Conservation (phyloP, 1,140 invertebrate species). For the Cyrtorhinus lividipennis region DNA sequence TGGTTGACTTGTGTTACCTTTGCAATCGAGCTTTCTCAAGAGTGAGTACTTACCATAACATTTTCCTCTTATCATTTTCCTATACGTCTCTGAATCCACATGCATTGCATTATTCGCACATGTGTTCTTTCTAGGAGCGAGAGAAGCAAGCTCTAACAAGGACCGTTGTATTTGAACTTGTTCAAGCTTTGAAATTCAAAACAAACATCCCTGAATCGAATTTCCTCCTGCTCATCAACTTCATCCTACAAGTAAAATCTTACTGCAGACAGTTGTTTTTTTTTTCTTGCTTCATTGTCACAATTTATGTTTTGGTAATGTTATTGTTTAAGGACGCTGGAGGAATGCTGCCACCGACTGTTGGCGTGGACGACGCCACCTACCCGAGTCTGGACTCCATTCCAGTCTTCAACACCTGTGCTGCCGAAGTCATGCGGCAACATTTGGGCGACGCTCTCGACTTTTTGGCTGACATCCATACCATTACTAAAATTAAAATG, state of each 20-base stretch:
- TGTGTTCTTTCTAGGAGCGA: conserved; percentile 53
- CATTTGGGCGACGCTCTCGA: conserved; percentile 89
- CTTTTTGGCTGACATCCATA: conserved; percentile 91
- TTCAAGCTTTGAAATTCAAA: conserved; percentile 93
- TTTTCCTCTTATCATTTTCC: too few relatives aligned
- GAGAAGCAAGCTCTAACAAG: conserved; percentile 85
- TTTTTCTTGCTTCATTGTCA: too few relatives aligned
- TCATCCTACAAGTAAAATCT: conserved; percentile 50
- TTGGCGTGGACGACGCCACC: conserved; percentile 37
- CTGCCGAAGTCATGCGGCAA: conserved; percentile 81
- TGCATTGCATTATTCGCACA: too few relatives aligned
- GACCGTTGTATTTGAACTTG: conserved; percentile 81
- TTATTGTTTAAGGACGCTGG: conserved; percentile 49
- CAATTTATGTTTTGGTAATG: not conserved
- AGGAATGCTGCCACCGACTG: conserved; percentile 51
- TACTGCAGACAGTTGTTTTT: not conserved
- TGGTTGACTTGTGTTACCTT: conserved; percentile 78
- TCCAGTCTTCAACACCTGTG: conserved; percentile 58
- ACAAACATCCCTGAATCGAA: conserved; percentile 85
- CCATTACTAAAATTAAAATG: conserved; percentile 92
- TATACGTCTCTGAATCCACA: too few relatives aligned
- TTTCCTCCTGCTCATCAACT: conserved; percentile 77
- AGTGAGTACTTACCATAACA: too few relatives aligned
- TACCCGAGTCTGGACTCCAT: conserved; percentile 33
- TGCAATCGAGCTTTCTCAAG: conserved; percentile 75